Evolutionary conservation across 2,113 vertebrate genomes (phyloP).

Genomic region (Galeopterus variegatus): DNA sequence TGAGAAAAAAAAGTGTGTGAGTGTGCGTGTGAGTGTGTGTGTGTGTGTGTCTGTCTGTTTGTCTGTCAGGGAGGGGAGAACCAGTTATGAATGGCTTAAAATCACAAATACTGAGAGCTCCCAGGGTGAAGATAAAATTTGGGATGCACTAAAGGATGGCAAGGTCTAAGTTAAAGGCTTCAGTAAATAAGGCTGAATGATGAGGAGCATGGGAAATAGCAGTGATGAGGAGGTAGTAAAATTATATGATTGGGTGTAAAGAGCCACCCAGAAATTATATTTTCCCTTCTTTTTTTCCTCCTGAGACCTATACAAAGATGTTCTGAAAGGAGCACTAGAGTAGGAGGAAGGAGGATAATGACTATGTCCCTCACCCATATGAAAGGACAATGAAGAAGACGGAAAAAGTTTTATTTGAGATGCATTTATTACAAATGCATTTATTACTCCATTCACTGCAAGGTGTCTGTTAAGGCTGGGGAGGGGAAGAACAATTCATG

Average conservation of each 20-base stretch:
- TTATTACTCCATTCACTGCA: background rate
- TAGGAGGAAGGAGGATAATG: no score
- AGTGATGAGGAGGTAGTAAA: background rate
- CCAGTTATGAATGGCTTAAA: background rate
- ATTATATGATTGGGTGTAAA: background rate
- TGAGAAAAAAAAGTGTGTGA: background rate
- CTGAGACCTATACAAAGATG: background rate
- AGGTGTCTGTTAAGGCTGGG: background rate
- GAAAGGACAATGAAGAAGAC: background rate
- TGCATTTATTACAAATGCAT: background rate
- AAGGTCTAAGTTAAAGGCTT: background rate
- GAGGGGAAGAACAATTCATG: background rate
- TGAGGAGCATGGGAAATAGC: background rate
- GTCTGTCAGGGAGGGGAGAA: background rate
- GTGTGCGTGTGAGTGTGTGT: no score
- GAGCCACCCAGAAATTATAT: background rate
- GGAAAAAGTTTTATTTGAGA: background rate
- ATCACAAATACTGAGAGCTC: background rate
- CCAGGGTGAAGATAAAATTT: background rate
- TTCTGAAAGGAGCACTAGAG: background rate
- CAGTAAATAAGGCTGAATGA: background rate
- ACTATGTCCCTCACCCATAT: background rate
- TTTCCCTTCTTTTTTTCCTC: background rate
- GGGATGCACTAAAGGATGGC: background rate
- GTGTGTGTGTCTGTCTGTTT: no score